These are phyloP conservation scores for Formica exsecta DNA, from an alignment of 1,140 invertebrate genomes.

Conservation along the genomic window DNA sequence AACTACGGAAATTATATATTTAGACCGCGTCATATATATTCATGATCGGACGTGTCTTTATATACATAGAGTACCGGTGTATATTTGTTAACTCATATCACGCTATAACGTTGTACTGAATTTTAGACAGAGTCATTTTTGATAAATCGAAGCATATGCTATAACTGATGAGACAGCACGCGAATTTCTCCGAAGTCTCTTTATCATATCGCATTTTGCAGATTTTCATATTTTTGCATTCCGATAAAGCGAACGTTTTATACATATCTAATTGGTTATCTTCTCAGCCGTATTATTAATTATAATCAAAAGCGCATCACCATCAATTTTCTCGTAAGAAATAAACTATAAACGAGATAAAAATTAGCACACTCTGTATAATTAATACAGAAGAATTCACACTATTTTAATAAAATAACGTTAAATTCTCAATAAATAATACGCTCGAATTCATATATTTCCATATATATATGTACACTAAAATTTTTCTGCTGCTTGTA, in stretches of 20 bases:
- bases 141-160: constrained; percentile 3
- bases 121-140: no score
- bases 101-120: no score
- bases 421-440: no score
- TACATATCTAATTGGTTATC: neutral
- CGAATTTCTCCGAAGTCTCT: neutral
- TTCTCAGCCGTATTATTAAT: neutral
- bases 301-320: neutral
- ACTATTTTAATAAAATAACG: no score
- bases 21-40: constrained; percentile 54
- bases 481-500: no score
- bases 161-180: neutral
- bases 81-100: constrained; percentile 55
- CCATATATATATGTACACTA: no score
- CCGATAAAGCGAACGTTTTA: neutral
- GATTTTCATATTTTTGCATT: neutral
- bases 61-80: constrained; percentile 60
- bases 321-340: neutral
- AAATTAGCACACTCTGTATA: neutral
- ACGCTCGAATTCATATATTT: no score
- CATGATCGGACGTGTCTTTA: constrained; percentile 49
- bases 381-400: neutral
- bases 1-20: constrained; percentile 62
- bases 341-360: neutral
- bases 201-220: constrained; percentile 1